Conservation (phyloP, 2,888 invertebrate genomes). For the Lasioglossum malachurum region DNA sequence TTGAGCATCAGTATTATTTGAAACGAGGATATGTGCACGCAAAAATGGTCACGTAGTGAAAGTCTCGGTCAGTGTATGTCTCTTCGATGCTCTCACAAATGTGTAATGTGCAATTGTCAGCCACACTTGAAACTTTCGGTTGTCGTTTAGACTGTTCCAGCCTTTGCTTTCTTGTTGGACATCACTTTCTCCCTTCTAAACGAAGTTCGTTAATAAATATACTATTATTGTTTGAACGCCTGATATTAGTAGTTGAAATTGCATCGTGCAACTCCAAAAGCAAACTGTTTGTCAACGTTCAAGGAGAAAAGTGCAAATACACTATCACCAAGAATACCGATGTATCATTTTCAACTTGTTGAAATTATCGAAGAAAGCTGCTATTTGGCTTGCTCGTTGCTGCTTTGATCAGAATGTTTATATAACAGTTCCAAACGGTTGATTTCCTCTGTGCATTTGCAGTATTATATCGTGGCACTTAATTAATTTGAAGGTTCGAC, state of each 20-base stretch:
- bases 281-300: not conserved
- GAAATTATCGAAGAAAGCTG: too few species aligned
- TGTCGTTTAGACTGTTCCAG: not conserved
- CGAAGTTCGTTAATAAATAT: not conserved
- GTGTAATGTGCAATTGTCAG: not conserved
- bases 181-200: not conserved
- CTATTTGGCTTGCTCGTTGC: too few species aligned
- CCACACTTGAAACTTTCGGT: not conserved
- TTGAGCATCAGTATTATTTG: too few species aligned
- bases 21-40: too few species aligned
- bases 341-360: too few species aligned
- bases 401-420: too few species aligned
- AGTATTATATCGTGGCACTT: not conserved
- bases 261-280: not conserved
- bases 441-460: not conserved
- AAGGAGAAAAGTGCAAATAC: not conserved
- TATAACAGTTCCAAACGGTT: not conserved
- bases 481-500: conserved; percentile 6
- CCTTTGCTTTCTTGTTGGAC: too few species aligned
- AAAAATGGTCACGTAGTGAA: too few species aligned
- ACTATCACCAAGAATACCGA: too few species aligned
- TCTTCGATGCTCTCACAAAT: not conserved
- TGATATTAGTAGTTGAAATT: not conserved
- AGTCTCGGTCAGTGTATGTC: too few species aligned
- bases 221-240: not conserved